phyloP scores from a whole-genome alignment of 2,113 vertebrate genomes.

The Microcebus murinus region DNA sequence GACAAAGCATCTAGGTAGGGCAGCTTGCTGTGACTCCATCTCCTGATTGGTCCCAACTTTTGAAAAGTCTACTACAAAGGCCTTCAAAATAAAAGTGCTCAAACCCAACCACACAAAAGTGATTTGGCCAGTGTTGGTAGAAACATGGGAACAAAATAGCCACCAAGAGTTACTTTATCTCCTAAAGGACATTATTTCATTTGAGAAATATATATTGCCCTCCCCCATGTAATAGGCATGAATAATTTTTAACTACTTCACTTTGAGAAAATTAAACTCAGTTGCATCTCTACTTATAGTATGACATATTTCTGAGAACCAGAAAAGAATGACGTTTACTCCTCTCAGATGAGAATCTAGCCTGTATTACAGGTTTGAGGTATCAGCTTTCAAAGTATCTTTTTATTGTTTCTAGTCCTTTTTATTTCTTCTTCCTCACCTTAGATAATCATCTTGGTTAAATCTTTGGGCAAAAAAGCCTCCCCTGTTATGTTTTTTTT shows the following conservation, averaged over 20 bases:
- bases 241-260: neutral
- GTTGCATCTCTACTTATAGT: neutral
- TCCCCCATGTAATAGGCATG: neutral
- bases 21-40: neutral
- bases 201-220: neutral
- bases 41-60: neutral
- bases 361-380: neutral
- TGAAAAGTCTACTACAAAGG: neutral
- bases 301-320: neutral
- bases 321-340: neutral
- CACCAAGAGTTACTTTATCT: neutral
- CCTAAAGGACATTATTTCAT: neutral
- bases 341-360: neutral
- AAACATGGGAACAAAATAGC: neutral
- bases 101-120: neutral
- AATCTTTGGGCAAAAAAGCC: neutral
- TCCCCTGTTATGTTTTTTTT: neutral
- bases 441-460: conserved; percentile 8
- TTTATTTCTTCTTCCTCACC: neutral
- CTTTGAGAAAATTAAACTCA: neutral
- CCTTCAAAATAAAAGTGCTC: neutral
- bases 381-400: conserved; percentile 30
- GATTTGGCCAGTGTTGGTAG: neutral
- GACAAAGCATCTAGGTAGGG: neutral
- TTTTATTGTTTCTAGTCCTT: neutral